phyloP scores from a whole-genome alignment of 2,797 vertebrate species.

The Gymnocypris eckloni region DNA sequence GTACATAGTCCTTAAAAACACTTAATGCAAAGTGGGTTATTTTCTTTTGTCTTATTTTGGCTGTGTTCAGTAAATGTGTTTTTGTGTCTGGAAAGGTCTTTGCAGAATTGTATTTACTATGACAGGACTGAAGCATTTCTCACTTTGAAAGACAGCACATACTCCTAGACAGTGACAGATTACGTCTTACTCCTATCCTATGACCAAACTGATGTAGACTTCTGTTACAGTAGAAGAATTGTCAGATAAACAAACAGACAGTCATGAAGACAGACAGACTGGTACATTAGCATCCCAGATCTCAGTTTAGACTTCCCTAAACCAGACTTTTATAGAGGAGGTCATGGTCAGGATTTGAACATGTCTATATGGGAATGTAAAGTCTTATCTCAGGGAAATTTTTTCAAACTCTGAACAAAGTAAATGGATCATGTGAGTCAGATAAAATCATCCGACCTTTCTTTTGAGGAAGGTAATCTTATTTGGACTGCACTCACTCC shows the following conservation, averaged over 20 bases:
- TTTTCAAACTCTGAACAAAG: neutral
- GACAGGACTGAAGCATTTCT: neutral
- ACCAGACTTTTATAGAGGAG: neutral
- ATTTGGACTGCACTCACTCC: neutral
- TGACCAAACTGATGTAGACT: neutral
- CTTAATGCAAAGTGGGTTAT: neutral
- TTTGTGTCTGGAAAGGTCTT: neutral
- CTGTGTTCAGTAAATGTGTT: neutral
- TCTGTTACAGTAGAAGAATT: neutral
- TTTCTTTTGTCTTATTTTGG: neutral
- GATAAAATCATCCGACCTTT: constrained; percentile 8
- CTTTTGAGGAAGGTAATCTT: neutral
- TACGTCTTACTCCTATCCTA: neutral
- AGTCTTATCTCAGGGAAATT: neutral
- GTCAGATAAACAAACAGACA: neutral
- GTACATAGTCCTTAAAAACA: neutral
- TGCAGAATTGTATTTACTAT: neutral
- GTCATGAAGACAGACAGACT: neutral
- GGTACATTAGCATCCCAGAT: neutral
- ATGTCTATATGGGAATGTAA: neutral
- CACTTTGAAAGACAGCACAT: constrained; percentile 7
- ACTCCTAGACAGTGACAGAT: neutral
- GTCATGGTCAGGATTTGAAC: neutral
- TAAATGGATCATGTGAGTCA: neutral
- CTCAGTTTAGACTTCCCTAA: neutral